phyloP scores from a whole-genome alignment of 2,797 vertebrate genomes.

The Leuciscus waleckii region DNA sequence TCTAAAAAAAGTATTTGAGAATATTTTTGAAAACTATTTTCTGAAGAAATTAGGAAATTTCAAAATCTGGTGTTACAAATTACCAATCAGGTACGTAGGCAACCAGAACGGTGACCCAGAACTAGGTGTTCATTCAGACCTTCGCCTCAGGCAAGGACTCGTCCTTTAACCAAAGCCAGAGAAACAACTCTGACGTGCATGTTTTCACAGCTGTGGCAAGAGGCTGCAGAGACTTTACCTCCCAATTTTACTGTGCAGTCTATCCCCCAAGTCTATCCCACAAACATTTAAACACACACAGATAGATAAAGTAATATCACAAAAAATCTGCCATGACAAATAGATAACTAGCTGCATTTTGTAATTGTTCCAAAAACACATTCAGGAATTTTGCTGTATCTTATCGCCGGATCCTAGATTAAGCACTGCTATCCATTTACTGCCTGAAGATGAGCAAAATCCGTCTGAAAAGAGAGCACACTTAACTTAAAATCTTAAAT shows the following conservation, averaged over 20 bases:
- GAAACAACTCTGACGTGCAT: slow-evolving; percentile 51
- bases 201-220: slow-evolving; percentile 68
- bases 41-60: not conserved
- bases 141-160: slow-evolving; percentile 62
- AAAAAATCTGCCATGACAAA: not conserved
- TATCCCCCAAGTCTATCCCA: slow-evolving; percentile 50
- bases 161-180: slow-evolving; percentile 62
- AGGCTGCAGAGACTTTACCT: slow-evolving; percentile 52
- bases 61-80: not conserved
- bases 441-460: not conserved
- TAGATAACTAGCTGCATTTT: not conserved
- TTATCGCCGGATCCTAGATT: not conserved
- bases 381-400: not conserved
- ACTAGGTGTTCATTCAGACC: slow-evolving; percentile 29
- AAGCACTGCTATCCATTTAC: not conserved
- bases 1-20: not conserved
- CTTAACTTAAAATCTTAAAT: not conserved
- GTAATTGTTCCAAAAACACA: slow-evolving; percentile 8
- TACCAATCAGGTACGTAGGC: slow-evolving; percentile 13
- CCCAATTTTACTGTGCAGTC: slow-evolving; percentile 51
- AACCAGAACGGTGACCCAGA: slow-evolving; percentile 45
- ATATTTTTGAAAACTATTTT: not conserved
- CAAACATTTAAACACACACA: slow-evolving; percentile 22
- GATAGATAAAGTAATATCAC: not conserved
- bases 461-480: not conserved